Conservation (phyloP, 1,140 invertebrate species). For the Ericerus pela region DNA sequence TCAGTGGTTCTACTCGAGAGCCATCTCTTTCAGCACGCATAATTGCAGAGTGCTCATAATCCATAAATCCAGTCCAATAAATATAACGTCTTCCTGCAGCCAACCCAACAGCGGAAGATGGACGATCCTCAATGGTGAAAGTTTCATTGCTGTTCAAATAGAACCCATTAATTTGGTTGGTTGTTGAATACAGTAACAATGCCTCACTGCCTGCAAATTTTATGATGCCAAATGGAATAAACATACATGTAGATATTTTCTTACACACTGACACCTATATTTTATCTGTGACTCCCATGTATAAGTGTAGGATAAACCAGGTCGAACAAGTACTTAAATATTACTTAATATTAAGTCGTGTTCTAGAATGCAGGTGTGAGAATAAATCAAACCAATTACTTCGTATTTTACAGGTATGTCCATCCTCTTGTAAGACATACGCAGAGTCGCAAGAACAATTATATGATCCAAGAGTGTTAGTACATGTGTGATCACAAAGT, state of each 20-base stretch:
- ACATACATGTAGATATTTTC: too few species aligned
- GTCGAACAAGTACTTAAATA: too few species aligned
- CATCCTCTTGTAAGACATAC: conserved; percentile 49
- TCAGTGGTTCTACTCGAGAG: not conserved
- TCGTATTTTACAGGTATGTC: conserved; percentile 49
- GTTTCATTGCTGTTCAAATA: not conserved
- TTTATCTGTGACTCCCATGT: too few species aligned
- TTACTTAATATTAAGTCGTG: not conserved
- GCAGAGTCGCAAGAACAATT: conserved; percentile 61
- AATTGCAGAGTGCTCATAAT: not conserved
- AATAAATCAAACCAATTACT: conserved; percentile 24
- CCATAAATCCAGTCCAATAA: not conserved
- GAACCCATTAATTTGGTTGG: not conserved
- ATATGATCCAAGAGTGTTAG: conserved; percentile 59
- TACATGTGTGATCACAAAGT: conserved; percentile 69
- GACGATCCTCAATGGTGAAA: not conserved
- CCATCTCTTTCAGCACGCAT: not conserved
- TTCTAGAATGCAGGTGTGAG: not conserved
- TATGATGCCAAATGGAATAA: not conserved
- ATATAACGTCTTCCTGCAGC: not conserved
- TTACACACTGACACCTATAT: too few species aligned
- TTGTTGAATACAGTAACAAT: not conserved
- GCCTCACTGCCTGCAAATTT: not conserved
- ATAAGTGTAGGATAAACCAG: too few species aligned
- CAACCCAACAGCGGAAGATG: not conserved